Percentiles rank a stretch among this genome's conserved stretches.
These are phyloP conservation scores for Cerastis leucographa DNA, from an alignment of 2,888 invertebrate genomes.

Conservation along the genomic window DNA sequence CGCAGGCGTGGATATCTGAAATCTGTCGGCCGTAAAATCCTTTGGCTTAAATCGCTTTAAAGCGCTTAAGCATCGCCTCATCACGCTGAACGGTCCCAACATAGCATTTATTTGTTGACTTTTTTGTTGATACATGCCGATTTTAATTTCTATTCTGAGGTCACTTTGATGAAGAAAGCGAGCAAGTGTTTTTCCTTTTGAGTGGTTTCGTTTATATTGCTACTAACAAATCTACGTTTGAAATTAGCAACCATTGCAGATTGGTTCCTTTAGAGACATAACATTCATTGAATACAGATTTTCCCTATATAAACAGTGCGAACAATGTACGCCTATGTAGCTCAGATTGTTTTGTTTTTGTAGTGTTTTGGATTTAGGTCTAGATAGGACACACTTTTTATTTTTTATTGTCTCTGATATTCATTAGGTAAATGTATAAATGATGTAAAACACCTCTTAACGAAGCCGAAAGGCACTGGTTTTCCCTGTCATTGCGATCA, in stretches of 20 bases:
- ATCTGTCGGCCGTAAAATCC: constrained; percentile 89
- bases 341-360: too few relatives aligned
- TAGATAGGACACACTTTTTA: too few relatives aligned
- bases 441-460: too few relatives aligned
- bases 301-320: too few relatives aligned
- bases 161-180: constrained; percentile 23
- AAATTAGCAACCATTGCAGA: not conserved
- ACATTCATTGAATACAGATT: too few relatives aligned
- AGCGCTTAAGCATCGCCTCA: constrained; percentile 85
- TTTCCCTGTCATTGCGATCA: too few relatives aligned
- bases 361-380: too few relatives aligned
- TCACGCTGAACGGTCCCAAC: constrained; percentile 76
- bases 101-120: constrained; percentile 78
- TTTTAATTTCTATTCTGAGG: constrained; percentile 74
- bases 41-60: constrained; percentile 89
- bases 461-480: too few relatives aligned
- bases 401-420: too few relatives aligned
- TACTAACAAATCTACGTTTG: not conserved
- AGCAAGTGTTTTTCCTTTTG: not conserved
- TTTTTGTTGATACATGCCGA: constrained; percentile 73
- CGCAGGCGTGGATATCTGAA: constrained; percentile 86
- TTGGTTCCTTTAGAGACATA: too few relatives aligned
- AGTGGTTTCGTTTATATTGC: not conserved
- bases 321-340: too few relatives aligned
- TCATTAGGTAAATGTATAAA: too few relatives aligned